Base-by-base conservation (phyloP, 53 echinoderm and acorn worm species). In the Stichopus horrens region DNA sequence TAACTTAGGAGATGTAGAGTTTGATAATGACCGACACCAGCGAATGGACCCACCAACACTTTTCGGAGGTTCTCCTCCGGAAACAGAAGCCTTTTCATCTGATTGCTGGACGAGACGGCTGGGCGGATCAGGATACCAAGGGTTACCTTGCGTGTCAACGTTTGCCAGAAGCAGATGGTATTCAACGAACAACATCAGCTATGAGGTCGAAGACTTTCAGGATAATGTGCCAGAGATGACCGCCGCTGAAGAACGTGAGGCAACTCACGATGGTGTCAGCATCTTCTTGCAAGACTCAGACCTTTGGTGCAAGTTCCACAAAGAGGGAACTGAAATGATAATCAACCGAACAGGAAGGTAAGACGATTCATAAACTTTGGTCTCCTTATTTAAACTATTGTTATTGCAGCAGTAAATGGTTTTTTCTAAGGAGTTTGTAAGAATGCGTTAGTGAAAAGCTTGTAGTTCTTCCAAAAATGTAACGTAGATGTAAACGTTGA, bases 311-410 rank as follows among this genome's bases (percentile, higher is more conserved):
- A 75, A 75, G 19, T 75, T 75, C 19, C 75, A 75, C 19, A 75
- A 75, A 75, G 19, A 20, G 19, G 75, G 75, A 75, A 75, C 75
- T 18, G 75, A 75, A 75, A 75, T 75, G 75, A 75, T 75, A 75
- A 75, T 75, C 19, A 75, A 75, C 75, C 75, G 75, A 75, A 75
- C 75, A 20, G 75, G 75, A 14, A 75, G 75, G 75, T 75, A 75
- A 75, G 75, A 75, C 8, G 13, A 37, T 37, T 37, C 37, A 37
- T 37, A 37, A 37, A 37, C 37, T 37, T 37, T 37, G 37, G 37
- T 2, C 37, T 37, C 37, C 37, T 37, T 37, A 37, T 37, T 37
- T 37, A 37, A 1, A 37, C 37, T 37, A 37, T 37, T 37, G 37
- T 37, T 0, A 37, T 37, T 37, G 37, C 37, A 37, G 37, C 37